Evolutionary conservation across 2,888 invertebrate species (phyloP), one percentile per base, ranked within the genome.

Genomic region (Psylliodes chrysocephalus): DNA sequence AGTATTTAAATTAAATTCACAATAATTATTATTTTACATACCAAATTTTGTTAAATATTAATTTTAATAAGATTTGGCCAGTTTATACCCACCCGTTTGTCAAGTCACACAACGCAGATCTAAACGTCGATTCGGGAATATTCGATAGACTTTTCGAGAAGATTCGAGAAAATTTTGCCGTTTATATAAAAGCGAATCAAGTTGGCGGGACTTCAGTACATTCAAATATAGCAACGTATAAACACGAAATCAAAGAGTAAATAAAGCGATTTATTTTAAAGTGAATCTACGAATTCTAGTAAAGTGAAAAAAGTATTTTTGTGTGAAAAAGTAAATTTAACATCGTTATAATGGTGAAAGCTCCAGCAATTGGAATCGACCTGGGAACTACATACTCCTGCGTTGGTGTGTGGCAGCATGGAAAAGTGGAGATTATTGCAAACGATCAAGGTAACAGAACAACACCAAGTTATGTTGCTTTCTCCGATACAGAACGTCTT

Each of bases 361-460:
- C 82, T 73, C 85, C 86, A 70, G 89, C 89, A 71, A 85, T 92
- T 75, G 92, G 92, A 74, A 95, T 93, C 74, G 92, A 93, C 85
- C 86, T 95, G 79, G 95, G 94, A 74, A 95, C 94, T 33, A 95
- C 94, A 5, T 95, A 90, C 83, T 94, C 93, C 57, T 93, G 92
- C 78, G 93, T 93, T 53, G 93, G 90, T 46, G 91, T 93, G 15
- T 93, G 91, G 84, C 90, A 91, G 76, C 88, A 93, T 77, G 91
- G 92, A 59, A 92, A 92, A 81, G 92, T 93, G 73, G 92, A 93
- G 80, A 92, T 93, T 71, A 93, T 94, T 78, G 93, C 94, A 63
- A 94, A 94, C 79, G 93, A 93, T 80, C 93, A 75, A 68, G 94
- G 94, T 68, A 94, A 94, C 82, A 84, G 94, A 60, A 94, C 93